Conservation (phyloP, 2,888 invertebrate species). For the Tigriopus californicus region DNA sequence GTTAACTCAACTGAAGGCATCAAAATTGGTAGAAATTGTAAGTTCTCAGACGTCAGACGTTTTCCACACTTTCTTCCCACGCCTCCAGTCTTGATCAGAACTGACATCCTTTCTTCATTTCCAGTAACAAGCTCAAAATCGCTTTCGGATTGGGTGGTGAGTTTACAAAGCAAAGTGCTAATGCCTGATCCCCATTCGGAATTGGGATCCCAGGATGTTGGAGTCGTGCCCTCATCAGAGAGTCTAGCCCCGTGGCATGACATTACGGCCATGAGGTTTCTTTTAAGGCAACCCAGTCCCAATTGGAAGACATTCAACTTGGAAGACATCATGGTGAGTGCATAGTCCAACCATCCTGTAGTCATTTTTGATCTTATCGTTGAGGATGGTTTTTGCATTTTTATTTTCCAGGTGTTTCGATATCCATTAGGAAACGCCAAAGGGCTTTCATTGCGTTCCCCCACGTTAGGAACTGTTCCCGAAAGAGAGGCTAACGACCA, state of each 20-base stretch:
- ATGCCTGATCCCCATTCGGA: constrained; percentile 12
- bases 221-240: not conserved
- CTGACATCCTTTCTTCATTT: not conserved
- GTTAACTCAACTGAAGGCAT: not conserved
- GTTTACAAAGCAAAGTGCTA: not conserved
- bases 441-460: no score
- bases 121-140: not conserved
- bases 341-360: not conserved
- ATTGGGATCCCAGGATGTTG: constrained; percentile 4
- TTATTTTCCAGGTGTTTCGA: no score
- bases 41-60: no score
- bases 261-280: constrained; percentile 7
- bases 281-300: constrained; percentile 11
- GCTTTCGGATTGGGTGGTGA: constrained; percentile 3
- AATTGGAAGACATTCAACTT: constrained; percentile 12
- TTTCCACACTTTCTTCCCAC: not conserved
- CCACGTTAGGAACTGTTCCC: no score
- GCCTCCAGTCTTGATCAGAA: not conserved
- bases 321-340: constrained; percentile 9
- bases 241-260: constrained; percentile 10
- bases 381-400: no score
- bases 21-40: not conserved
- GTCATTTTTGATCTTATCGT: no score
- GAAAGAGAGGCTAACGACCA: no score
- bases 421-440: no score